Base-by-base conservation (phyloP, 2,113 vertebrate species). In the Shinisaurus crocodilurus region DNA sequence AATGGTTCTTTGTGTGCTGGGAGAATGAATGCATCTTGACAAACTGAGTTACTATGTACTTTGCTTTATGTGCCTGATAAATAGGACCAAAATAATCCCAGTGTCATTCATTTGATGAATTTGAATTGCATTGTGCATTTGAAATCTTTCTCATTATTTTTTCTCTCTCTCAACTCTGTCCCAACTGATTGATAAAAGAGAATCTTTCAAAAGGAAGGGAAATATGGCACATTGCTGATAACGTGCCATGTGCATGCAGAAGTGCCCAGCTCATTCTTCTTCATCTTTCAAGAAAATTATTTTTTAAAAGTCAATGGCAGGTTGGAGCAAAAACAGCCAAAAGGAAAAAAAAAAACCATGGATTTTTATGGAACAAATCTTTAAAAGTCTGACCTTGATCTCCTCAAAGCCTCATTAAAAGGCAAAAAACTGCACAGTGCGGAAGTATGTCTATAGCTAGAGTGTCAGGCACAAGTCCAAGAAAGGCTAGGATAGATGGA, bases 301-400 rank as follows among this genome's bases (percentile, higher is more conserved):
- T 82, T n/a, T 82, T 74, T 60, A 74, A 85, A 79, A 77, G 13
- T 25, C 74, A 85, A 48, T 74, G 40, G 67, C 40, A 45, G 79
- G 32, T n/a, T 29, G 76, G 75, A 90, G 69, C 37, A 75, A 90
- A 63, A 89, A 69, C 54, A 92, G 74, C 0, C 69, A n/a, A 34
- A 67, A 90, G 37, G 16, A 89, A 85, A 50, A 80, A 25, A 13
- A 89, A 85, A 50, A 80, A 25, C 85, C 87, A 86, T 54, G 86
- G 54, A 94, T 5, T 85, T 80, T 54, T 74, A 40, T 81, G 72
- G 75, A 86, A 92, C 86, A 95, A 85, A 92, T 70, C 6, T 87
- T 63, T 65, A 87, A 48, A 72, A 65, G 60, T 70, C 40, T 45
- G 67, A 82, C 65, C 76, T 48, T 87, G 54, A 82, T 87, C 69